Evolutionary conservation across 2,797 vertebrate genomes (phyloP).

Genomic region (Cottoperca gobio): DNA sequence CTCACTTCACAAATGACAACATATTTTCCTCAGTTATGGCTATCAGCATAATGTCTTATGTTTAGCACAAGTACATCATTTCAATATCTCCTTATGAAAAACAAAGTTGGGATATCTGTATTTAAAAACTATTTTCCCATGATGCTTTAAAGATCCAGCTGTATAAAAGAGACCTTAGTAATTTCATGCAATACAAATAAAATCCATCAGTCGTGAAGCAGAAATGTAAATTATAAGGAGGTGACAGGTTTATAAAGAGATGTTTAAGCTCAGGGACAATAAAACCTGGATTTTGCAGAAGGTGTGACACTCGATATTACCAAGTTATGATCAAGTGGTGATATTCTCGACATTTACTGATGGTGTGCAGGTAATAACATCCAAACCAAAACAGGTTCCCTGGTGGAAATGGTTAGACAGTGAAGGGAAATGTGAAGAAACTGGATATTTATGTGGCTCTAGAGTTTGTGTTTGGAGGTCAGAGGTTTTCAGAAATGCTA

Average conservation of each 20-base stretch:
- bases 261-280: slow-evolving; percentile 1
- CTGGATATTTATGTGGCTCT: slow-evolving; percentile 13
- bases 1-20: neutral
- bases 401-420: neutral
- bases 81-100: neutral
- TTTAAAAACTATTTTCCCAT: neutral
- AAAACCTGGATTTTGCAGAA: slow-evolving; percentile 1
- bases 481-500: slow-evolving; percentile 3
- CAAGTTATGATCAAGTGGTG: neutral
- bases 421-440: neutral
- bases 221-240: slow-evolving; percentile 4
- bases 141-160: slow-evolving; percentile 3
- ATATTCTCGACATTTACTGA: slow-evolving; percentile 9
- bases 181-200: neutral
- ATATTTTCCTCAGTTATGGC: too few relatives aligned
- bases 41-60: neutral
- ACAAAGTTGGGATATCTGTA: neutral
- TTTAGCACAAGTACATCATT: neutral
- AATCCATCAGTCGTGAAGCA: slow-evolving; percentile 4
- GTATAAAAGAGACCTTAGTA: neutral
- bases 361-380: slow-evolving; percentile 6
- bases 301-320: slow-evolving; percentile 4
- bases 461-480: neutral
- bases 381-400: neutral
- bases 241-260: slow-evolving; percentile 21